These are phyloP conservation scores for Trachythela sp. DNA, from an alignment of 64 coral and sea anemone genomes.

Conservation along the genomic window DNA sequence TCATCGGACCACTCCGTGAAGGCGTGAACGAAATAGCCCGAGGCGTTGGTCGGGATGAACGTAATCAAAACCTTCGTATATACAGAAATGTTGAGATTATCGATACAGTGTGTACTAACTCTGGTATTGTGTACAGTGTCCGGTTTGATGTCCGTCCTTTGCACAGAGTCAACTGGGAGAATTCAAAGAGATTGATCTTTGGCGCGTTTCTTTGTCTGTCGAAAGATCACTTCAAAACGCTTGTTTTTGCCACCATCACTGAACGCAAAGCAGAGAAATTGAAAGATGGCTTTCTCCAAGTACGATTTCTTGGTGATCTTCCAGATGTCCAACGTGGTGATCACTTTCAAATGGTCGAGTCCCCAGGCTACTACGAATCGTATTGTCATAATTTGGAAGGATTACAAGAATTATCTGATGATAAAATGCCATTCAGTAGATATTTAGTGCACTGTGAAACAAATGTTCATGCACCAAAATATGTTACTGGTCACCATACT, in stretches of 20 bases:
- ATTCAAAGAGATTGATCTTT: constrained; percentile 59
- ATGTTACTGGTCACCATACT: not conserved
- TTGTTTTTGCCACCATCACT: constrained; percentile 64
- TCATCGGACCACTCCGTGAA: constrained; percentile 59
- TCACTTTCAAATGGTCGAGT: constrained; percentile 74
- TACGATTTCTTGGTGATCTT: constrained; percentile 58
- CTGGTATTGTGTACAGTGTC: constrained; percentile 62
- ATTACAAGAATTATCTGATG: constrained; percentile 22
- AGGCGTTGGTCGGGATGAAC: not conserved
- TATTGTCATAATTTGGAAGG: constrained; percentile 60
- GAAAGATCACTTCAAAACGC: constrained; percentile 50
- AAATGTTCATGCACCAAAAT: not conserved
- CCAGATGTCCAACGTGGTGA: constrained; percentile 8
- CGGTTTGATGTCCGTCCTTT: constrained; percentile 50
- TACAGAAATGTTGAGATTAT: constrained; percentile 58
- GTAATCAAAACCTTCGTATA: constrained; percentile 15
- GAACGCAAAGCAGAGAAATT: constrained; percentile 42
- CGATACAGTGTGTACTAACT: constrained; percentile 48
- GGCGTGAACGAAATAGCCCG: constrained; percentile 30
- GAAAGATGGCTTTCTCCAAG: constrained; percentile 51
- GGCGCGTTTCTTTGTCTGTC: constrained; percentile 76
- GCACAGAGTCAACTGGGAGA: constrained; percentile 58
- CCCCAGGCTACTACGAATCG: constrained; percentile 65
- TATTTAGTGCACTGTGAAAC: constrained; percentile 34
- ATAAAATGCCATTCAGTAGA: constrained; percentile 33